Base-by-base conservation (phyloP, 2,888 invertebrate genomes). In the Papilio gigon region DNA sequence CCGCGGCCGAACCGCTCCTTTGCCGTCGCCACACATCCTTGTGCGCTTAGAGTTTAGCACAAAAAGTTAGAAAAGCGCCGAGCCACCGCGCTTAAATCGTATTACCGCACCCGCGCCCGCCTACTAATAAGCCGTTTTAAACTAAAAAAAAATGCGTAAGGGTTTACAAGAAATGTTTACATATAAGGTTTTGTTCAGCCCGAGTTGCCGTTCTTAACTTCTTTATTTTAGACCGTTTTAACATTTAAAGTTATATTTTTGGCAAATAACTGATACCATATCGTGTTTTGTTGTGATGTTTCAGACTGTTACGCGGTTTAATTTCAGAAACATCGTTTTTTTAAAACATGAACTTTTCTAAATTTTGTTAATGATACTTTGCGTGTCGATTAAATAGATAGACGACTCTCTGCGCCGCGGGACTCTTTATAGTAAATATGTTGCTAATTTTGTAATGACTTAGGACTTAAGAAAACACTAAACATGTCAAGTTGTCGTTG, bases 1-100 rank as follows among this genome's bases (percentile, higher is more conserved):
- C 64, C 65, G 40, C 70, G 71, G 68, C 67, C 72, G 62, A 68
- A 68, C 68, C 70, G 67, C 65, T 71, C 64, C 72, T 73, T 65
- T 65, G 56, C 66, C 72, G 72, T 63, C 62, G 50, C 61, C 71
- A 70, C 68, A 71, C 69, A 72, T 68, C 69, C 64, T 69, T 63
- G 56, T 42, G 59, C 40, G 70, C 65, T 71, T 66, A 70, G 69
- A 67, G 68, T 47, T 40, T 66, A 59, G 62, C 65, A 66, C 71
- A 40, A 58, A 62, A 56, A 42, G 44, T 50, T 47, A 61, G 56
- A 63, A 58, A 58, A 35, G 6, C 42, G 25, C 59, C 27, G 59
- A 40, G 25, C 35, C 62, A n/a, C 30, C 40, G 20, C 20, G 42
- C 56, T 62, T 17, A 33, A 68, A 68, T 37, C 59, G 42, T 22